Conservation (phyloP, 2,888 invertebrate genomes). For the Acrocera orbiculus region DNA sequence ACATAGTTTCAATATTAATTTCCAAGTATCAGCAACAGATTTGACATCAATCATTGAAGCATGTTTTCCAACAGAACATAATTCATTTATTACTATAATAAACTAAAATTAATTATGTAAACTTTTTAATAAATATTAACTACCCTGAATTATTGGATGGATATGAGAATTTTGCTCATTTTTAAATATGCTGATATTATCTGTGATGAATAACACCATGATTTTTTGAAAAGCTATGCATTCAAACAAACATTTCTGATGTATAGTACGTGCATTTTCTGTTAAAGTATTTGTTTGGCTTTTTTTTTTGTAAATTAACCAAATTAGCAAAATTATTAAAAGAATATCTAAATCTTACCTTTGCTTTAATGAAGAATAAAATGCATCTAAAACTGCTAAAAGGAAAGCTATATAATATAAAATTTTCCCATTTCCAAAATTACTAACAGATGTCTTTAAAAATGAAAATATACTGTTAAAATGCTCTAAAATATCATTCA, state of each 20-base stretch:
- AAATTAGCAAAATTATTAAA: not conserved
- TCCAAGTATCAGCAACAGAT: slow-evolving; percentile 10
- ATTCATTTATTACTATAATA: slow-evolving; percentile 2
- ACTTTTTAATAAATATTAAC: not conserved
- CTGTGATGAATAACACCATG: slow-evolving; percentile 1
- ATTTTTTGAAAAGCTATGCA: slow-evolving; percentile 3
- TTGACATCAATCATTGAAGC: slow-evolving; percentile 7
- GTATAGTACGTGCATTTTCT: not conserved
- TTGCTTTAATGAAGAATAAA: too few relatives aligned
- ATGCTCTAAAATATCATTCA: too few relatives aligned
- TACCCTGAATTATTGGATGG: slow-evolving; percentile 1
- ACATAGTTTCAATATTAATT: slow-evolving; percentile 7
- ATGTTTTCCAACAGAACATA: slow-evolving; percentile 5
- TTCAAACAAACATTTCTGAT: not conserved
- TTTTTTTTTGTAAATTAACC: not conserved
- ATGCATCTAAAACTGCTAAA: too few relatives aligned
- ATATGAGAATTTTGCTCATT: not conserved
- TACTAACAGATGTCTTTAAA: too few relatives aligned
- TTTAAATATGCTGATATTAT: slow-evolving; percentile 3
- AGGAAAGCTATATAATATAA: too few relatives aligned
- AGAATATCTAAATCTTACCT: too few relatives aligned
- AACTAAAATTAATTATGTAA: not conserved
- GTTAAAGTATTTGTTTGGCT: not conserved
- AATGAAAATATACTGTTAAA: too few relatives aligned
- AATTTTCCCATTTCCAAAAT: too few relatives aligned